phyloP scores from a whole-genome alignment of 2,888 invertebrate genomes.

The Drosophila seclusa region DNA sequence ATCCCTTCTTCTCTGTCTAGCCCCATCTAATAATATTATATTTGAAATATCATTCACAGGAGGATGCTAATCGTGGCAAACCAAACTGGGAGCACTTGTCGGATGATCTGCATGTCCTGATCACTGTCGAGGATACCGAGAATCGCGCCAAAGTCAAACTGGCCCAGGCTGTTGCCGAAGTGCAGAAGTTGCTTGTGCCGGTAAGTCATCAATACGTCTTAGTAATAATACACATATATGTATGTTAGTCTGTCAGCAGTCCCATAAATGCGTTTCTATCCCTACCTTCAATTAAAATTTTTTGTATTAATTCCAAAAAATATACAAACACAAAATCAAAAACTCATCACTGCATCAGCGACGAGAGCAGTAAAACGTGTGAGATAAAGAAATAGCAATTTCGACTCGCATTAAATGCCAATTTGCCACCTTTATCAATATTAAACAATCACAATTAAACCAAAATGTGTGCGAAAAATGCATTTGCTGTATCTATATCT shows the following conservation, averaged over 20 bases:
- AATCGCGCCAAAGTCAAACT: constrained; percentile 98
- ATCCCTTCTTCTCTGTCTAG: background rate
- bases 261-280: background rate
- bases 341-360: constrained; percentile 19
- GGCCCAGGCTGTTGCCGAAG: constrained; percentile 98
- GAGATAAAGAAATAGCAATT: constrained; percentile 8
- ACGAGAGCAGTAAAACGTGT: constrained; percentile 11
- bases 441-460: constrained; percentile 40
- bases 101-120: constrained; percentile 98
- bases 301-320: constrained; percentile 10
- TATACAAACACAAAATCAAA: constrained; percentile 18
- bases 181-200: constrained; percentile 98
- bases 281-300: constrained; percentile 3
- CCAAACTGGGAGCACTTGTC: constrained; percentile 99
- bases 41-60: constrained; percentile 88
- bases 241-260: background rate
- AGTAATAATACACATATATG: background rate
- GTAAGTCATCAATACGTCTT: constrained; percentile 88
- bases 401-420: constrained; percentile 18
- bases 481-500: constrained; percentile 40
- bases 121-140: constrained; percentile 99
- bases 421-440: constrained; percentile 14
- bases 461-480: constrained; percentile 32
- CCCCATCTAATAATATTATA: background rate
- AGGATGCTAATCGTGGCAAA: constrained; percentile 99